phyloP scores from a whole-genome alignment of 2,113 vertebrate genomes.

The Leptocoma aspasia region DNA sequence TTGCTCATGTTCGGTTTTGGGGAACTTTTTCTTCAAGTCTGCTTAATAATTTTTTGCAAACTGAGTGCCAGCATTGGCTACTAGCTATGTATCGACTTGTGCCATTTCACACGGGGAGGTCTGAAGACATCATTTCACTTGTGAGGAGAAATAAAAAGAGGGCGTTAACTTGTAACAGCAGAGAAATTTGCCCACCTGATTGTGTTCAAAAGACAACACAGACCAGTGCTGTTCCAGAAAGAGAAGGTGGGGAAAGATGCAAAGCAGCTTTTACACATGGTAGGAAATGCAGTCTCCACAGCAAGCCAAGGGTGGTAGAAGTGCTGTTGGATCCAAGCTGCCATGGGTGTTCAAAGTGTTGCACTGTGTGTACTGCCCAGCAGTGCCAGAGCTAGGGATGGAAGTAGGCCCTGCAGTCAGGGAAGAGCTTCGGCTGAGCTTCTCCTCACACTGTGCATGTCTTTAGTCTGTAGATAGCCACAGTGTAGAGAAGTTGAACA shows the following conservation, averaged over 20 bases:
- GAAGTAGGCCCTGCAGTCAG: background rate
- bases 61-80: background rate
- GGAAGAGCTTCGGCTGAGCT: background rate
- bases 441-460: background rate
- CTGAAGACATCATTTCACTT: background rate
- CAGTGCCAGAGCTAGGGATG: background rate
- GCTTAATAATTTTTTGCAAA: background rate
- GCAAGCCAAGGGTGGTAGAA: background rate
- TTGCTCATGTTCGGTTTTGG: background rate
- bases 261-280: background rate
- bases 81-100: background rate
- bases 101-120: background rate
- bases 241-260: background rate
- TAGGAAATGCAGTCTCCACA: no score
- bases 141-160: background rate
- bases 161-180: background rate
- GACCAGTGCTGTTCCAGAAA: background rate
- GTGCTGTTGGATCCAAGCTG: background rate
- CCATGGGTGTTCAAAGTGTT: accelerated
- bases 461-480: background rate
- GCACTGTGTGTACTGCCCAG: background rate
- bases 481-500: background rate
- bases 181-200: background rate
- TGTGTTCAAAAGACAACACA: background rate
- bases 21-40: background rate